Evolutionary conservation across 2,113 vertebrate species (phyloP).

Genomic region (Aldabrachelys gigantea): DNA sequence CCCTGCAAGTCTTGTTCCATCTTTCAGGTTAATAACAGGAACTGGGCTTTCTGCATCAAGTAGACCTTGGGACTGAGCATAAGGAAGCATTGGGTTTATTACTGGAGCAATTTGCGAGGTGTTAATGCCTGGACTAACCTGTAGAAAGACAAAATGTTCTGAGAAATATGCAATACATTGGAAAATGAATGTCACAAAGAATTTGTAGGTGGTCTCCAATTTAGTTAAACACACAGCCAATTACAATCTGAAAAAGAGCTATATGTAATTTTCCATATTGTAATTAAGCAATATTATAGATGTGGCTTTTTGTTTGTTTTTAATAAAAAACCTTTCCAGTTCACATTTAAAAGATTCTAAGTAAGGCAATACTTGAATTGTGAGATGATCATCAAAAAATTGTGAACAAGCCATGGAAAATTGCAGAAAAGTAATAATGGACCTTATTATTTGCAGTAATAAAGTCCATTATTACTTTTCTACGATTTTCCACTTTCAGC

Average conservation of each 20-base stretch:
- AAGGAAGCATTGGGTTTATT: constrained; percentile 73
- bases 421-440: no score
- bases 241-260: neutral
- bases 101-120: constrained; percentile 83
- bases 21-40: constrained; percentile 96
- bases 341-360: neutral
- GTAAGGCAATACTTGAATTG: no score
- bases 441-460: no score
- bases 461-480: no score
- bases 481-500: no score
- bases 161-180: neutral
- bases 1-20: constrained; percentile 95
- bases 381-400: no score
- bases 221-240: neutral
- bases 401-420: no score
- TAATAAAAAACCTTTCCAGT: neutral
- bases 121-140: constrained; percentile 86
- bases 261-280: rapidly evolving
- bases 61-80: constrained; percentile 78
- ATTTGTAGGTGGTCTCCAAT: neutral
- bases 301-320: neutral
- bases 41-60: constrained; percentile 90
- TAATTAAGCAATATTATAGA: neutral
- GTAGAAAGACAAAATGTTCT: constrained; percentile 38
- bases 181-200: neutral